Percentiles rank a stretch among this genome's conserved stretches.
Evolutionary conservation across 2,113 vertebrate species (phyloP).

Genomic region (Urocitellus parryii): DNA sequence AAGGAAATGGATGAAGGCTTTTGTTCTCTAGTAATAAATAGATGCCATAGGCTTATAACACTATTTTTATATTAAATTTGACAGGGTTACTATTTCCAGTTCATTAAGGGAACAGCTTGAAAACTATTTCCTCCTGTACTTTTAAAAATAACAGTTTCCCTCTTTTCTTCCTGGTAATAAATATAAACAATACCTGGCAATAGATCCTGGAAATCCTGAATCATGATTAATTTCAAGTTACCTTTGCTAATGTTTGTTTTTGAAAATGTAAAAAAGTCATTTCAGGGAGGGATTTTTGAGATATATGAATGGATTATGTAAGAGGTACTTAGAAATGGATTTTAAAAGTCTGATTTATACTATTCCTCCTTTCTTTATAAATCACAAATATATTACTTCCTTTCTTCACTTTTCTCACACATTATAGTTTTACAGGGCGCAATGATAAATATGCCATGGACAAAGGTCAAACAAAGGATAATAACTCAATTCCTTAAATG

Average conservation of each 20-base stretch:
- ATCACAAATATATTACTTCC: conserved; percentile 76
- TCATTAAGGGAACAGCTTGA: conserved; percentile 91
- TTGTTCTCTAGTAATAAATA: conserved; percentile 91
- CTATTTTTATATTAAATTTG: conserved; percentile 92
- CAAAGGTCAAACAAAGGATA: conserved; percentile 89
- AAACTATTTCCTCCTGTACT: conserved; percentile 87
- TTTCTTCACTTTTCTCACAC: conserved; percentile 76
- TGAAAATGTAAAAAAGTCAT: conserved; percentile 53
- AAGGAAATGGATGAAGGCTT: conserved; percentile 93
- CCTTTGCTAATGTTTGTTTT: conserved; percentile 72
- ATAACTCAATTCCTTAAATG: conserved; percentile 90
- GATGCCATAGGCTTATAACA: conserved; percentile 90
- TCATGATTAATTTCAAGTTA: conserved; percentile 80
- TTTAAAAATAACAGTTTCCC: conserved; percentile 88
- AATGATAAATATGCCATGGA: conserved; percentile 87
- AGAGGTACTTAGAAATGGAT: conserved; percentile 35
- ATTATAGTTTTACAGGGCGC: conserved; percentile 81
- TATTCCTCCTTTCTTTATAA: conserved; percentile 63
- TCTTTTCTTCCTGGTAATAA: conserved; percentile 84
- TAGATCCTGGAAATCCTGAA: conserved; percentile 74
- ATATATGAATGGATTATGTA: conserved; percentile 63
- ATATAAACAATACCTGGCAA: conserved; percentile 81
- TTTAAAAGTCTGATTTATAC: conserved; percentile 67
- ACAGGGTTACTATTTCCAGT: conserved; percentile 91
- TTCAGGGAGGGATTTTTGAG: conserved; percentile 34